Evolutionary conservation across 2,113 vertebrate genomes (phyloP), one percentile per base, ranked within the genome.

Genomic region (Oncorhynchus gorbuscha): DNA sequence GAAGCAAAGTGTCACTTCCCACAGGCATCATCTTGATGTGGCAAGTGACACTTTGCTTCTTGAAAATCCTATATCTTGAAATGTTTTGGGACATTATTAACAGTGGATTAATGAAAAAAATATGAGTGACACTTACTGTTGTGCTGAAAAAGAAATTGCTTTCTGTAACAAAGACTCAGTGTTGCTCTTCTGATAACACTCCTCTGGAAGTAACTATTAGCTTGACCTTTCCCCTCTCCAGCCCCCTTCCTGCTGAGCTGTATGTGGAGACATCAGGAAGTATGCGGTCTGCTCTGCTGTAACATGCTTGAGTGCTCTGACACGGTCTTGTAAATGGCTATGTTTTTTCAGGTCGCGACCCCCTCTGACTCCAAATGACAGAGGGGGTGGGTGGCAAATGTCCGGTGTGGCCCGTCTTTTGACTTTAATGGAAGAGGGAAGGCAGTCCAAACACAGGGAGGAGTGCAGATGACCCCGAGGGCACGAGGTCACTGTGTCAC

Each of bases 311-410:
- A 75, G 24, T 64, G 66, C 69, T 32, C 32, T 48, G 67, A 18
- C 51, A 16, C 51, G 18, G 51, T 55, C 51, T 55, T 55, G 51
- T 55, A 55, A 67, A 67, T 67, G 28, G 13, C 14, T 14, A 4
- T 26, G 11, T 30, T 59, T 67, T 55, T 35, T 5, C 28, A 67
- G 66, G 76, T 81, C 71, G 0, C 20, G 74, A 84, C 79, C 79
- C 65, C 28, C 18, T 8, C 18, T 32, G 76, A 49, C 49, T 74
- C 62, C 26, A 79, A 71, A 79, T 81, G 80, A 84, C 73, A 73
- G 70, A 66, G 71, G 18, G 76, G 65, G 22, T 2, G 26, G 58
- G 62, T 4, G 22, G 61, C 20, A 48, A 73, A 76, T 66, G 66
- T 77, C 82, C 28, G 73, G 71, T 65, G 65, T 64, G 28, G 69